Conservation (phyloP, 2,888 invertebrate species). For the Euplagia quadripunctaria region DNA sequence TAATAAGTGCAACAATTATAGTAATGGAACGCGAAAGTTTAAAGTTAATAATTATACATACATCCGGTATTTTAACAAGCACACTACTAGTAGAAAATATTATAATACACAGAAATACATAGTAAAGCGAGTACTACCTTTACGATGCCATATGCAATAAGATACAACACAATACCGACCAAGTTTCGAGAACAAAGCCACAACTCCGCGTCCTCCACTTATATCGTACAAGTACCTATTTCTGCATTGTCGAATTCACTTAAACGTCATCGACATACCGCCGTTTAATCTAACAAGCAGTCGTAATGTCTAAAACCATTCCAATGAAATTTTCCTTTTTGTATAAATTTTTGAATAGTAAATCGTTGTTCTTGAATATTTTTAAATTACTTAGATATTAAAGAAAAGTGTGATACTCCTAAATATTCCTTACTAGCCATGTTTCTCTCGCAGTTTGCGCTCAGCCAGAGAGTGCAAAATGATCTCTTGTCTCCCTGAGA, state of each 20-base stretch:
- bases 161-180: slow-evolving; percentile 75
- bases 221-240: slow-evolving; percentile 73
- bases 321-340: background rate
- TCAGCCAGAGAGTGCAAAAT: too few species aligned
- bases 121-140: slow-evolving; percentile 58
- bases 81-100: slow-evolving; percentile 3
- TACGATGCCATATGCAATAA: slow-evolving; percentile 73
- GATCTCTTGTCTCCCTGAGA: too few species aligned
- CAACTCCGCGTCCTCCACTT: slow-evolving; percentile 74
- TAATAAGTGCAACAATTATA: too few species aligned
- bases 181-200: slow-evolving; percentile 83
- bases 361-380: too few species aligned
- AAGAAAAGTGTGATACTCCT: too few species aligned
- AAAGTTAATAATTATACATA: background rate
- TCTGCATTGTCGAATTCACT: slow-evolving; percentile 81
- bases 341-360: too few species aligned
- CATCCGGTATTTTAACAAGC: background rate
- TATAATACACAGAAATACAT: slow-evolving; percentile 50
- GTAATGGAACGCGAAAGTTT: too few species aligned
- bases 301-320: background rate
- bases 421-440: too few species aligned
- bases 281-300: background rate
- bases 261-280: slow-evolving; percentile 67
- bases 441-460: too few species aligned
- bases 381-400: too few species aligned